Evolutionary conservation across 2,797 vertebrate species (phyloP).

Genomic region (Neomorphus geoffroyi): DNA sequence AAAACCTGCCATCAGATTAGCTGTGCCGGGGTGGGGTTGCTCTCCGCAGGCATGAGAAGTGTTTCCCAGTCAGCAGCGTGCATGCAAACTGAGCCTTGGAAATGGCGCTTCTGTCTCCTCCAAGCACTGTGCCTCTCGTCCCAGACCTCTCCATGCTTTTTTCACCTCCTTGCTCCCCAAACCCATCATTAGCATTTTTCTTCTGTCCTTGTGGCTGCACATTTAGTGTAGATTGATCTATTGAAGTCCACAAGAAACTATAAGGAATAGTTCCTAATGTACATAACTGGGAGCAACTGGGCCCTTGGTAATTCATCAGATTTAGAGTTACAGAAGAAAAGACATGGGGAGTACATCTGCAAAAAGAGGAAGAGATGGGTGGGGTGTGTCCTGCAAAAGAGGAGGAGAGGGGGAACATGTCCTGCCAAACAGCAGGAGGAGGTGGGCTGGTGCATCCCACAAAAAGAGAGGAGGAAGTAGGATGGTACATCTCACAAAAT

Average conservation of each 20-base stretch:
- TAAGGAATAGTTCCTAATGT: background rate
- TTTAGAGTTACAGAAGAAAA: background rate
- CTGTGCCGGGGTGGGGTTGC: slow-evolving; percentile 12
- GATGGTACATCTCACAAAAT: too few species aligned
- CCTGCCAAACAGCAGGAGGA: background rate
- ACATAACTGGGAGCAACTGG: background rate
- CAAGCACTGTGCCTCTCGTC: background rate
- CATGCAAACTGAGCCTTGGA: background rate
- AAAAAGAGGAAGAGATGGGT: background rate
- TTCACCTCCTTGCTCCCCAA: background rate
- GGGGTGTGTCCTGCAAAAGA: background rate
- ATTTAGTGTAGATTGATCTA: background rate
- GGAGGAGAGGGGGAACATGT: background rate
- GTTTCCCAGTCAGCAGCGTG: background rate
- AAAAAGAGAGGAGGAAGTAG: background rate
- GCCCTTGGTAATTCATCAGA: background rate
- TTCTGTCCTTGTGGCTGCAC: rapidly evolving
- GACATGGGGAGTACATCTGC: background rate
- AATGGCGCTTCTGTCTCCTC: background rate
- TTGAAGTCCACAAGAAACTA: rapidly evolving
- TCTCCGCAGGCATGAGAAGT: background rate
- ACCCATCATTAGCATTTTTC: rapidly evolving
- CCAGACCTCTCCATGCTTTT: rapidly evolving
- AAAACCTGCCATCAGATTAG: slow-evolving; percentile 38
- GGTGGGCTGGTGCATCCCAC: background rate